Conservation (phyloP, 2,113 vertebrate species). For the Seriola rivoliana region DNA sequence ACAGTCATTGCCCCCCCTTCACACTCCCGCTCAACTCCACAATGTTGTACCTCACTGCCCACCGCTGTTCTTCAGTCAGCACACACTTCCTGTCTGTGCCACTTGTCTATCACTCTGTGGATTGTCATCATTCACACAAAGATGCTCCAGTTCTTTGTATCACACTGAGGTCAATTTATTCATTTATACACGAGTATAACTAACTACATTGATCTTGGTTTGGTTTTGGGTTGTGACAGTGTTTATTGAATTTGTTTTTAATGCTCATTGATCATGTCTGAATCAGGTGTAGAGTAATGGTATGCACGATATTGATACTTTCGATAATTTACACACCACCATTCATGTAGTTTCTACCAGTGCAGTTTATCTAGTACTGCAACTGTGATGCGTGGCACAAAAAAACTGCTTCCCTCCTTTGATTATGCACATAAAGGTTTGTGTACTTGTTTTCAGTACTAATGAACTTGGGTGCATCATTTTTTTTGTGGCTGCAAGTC, state of each 20-base stretch:
- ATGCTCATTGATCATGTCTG: background rate
- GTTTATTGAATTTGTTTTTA: background rate
- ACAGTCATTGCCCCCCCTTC: slow-evolving; percentile 8
- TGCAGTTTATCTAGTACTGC: no score
- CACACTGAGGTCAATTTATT: slow-evolving; percentile 4
- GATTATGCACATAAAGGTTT: no score
- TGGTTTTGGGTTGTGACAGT: background rate
- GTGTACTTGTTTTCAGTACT: no score
- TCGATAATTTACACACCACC: no score
- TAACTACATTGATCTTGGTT: slow-evolving; percentile 1
- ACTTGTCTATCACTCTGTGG: slow-evolving; percentile 65
- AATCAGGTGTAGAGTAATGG: background rate
- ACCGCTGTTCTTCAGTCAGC: slow-evolving; percentile 33
- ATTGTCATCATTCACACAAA: slow-evolving; percentile 69
- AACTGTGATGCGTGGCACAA: no score
- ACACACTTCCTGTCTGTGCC: slow-evolving; percentile 46
- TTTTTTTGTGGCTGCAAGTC: no score
- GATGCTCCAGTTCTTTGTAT: background rate
- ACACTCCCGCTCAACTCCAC: slow-evolving; percentile 32
- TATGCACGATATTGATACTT: background rate
- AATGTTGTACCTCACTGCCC: slow-evolving; percentile 29
- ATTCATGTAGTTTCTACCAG: no score
- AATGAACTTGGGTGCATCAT: no score
- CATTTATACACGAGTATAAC: background rate
- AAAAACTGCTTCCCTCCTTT: no score